Evolutionary conservation across 2,113 vertebrate species (phyloP).

Genomic region (Plecturocebus donacophilus): DNA sequence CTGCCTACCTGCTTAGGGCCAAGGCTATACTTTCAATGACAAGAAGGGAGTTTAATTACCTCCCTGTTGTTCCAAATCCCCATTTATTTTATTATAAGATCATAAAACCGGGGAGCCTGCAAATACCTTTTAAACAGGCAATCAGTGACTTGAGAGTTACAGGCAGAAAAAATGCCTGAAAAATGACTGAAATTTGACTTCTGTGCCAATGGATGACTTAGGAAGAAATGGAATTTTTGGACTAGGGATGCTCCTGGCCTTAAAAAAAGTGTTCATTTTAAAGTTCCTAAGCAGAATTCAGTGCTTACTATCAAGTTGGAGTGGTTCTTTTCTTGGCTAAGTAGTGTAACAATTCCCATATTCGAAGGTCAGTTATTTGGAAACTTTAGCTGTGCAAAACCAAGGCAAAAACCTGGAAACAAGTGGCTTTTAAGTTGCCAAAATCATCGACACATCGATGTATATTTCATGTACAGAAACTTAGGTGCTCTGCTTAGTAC

Average conservation of each 20-base stretch:
- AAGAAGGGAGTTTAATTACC: background rate
- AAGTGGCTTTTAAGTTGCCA: background rate
- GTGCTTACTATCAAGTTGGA: conserved; percentile 29
- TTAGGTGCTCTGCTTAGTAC: background rate
- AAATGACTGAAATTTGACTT: conserved; percentile 65
- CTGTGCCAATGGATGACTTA: conserved; percentile 68
- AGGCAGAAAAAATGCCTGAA: conserved; percentile 38
- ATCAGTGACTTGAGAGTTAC: conserved; percentile 13
- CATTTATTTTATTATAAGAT: background rate
- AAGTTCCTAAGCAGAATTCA: conserved; percentile 42
- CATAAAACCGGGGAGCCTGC: background rate
- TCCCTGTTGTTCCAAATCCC: background rate
- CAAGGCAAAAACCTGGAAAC: conserved; percentile 47
- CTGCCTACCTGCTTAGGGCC: background rate
- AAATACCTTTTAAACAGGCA: conserved; percentile 27
- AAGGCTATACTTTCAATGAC: background rate
- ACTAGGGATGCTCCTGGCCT: conserved; percentile 9
- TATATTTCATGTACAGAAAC: background rate
- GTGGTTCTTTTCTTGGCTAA: background rate
- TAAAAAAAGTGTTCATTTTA: conserved; percentile 44
- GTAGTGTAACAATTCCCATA: conserved; percentile 1
- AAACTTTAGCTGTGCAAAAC: conserved; percentile 44
- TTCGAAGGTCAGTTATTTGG: conserved; percentile 49
- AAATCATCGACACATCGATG: background rate
- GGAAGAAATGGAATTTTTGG: conserved; percentile 55